Base-by-base conservation (phyloP, 2,888 invertebrate genomes). In the Metacarcinus magister region DNA sequence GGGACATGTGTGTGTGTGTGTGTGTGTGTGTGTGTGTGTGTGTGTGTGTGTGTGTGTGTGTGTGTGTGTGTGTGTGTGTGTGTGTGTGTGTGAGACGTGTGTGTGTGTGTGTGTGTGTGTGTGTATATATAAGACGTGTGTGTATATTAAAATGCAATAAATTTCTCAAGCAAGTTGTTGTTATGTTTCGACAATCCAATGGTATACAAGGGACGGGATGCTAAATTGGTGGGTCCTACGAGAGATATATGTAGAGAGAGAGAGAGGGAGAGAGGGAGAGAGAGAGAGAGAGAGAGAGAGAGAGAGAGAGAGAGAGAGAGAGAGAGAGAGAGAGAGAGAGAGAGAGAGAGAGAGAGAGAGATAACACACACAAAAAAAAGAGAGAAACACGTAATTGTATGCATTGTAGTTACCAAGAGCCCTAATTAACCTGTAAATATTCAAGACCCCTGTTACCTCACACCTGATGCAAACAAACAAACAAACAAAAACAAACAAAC, bases 61-160 rank as follows among this genome's bases (percentile, higher is more conserved):
- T 67, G 67, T 67, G 67, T 67, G 67, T 67, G 67, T 67, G 67
- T 67, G 67, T 67, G 67, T 67, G 67, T 67, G 67, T 67, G 67
- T 67, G 67, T 67, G 67, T 67, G 67, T 67, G 67, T 67, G 67
- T 67, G 67, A n/a, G n/a, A n/a, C n/a, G 67, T 67, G 67, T 67
- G 67, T 67, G 67, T 67, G 67, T 67, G 67, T 67, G 67, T 67
- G 67, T 67, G 67, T 67, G 67, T 23, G n/a, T 32, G 32, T 82
- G 32, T 82, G 32, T 82, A 13, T 82, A 7, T 82, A 16, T 67
- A 4, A 2, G 7, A 5, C 8, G 8, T 13, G 32, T 82, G 32
- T 82, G 32, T 82, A 32, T 82, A 32, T 82, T 67, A 67, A n/a
- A 67, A n/a, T n/a, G n/a, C 67, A 67, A 67, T 67, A 67, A 67